Base-by-base conservation (phyloP, 2,888 invertebrate species). In the Tetranychus truncatus region DNA sequence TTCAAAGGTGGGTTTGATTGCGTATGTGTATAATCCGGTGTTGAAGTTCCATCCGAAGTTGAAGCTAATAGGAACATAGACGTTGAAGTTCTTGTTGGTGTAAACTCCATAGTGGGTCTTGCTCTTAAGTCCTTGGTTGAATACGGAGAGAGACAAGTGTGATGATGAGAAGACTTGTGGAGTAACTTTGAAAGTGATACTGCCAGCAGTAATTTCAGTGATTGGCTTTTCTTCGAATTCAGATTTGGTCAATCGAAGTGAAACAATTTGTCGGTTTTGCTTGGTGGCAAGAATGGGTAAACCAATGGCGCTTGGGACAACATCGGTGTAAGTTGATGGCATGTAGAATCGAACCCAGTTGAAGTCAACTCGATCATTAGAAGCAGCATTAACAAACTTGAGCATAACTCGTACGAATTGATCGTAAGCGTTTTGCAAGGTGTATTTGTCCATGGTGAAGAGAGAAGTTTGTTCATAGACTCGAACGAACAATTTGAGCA, bases 211-310 rank as follows among this genome's bases (percentile, higher is more conserved):
- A 24, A 24, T 24, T 24, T 18, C 20, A 20, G 24, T 1, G 20
- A 7, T 34, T 15, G 66, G 45, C 11, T 55, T 71, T 1, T 72
- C 4, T 34, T 75, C 74, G 11, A 76, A 11, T 21, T 75, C 75
- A 11, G 76, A 75, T 8, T 73, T 45, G 21, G 69, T 11, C 20
- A 75, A 46, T 46, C 77, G 77, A 66, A 78, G 45, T 4, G 78
- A 77, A 1, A 78, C 9, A 24, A 79, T 55, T 3, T 75, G 34
- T n/a, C 78, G 78, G 44, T 76, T 76, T 34, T 55, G 76, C 73
- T 78, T 77, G 18, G 77, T 74, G 72, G 78, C 75, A 11, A 77
- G 74, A 1, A 78, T 75, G 1, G 79, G 78, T 1, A 78, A 75
- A 45, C 78, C 72, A 2, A 78, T n/a, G 20, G 77, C 74, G 0